Evolutionary conservation across 2,113 vertebrate species (phyloP).

Genomic region (Bufo gargarizans): DNA sequence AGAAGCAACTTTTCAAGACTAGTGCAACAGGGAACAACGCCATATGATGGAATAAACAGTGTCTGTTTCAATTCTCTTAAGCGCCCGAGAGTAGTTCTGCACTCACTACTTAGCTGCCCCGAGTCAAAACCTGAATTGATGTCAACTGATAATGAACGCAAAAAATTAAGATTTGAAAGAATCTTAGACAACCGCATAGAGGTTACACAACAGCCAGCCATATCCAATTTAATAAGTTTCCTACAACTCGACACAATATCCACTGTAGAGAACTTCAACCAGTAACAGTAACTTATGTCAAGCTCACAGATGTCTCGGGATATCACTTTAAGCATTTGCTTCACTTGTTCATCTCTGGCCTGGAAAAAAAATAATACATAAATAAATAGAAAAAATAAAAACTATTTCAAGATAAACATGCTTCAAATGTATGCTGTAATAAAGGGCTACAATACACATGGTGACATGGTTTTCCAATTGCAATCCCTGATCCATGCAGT

Average conservation of each 20-base stretch:
- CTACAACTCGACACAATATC: slow-evolving; percentile 84
- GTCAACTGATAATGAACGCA: slow-evolving; percentile 88
- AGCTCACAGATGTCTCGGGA: slow-evolving; percentile 84
- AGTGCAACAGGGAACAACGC: slow-evolving; percentile 91
- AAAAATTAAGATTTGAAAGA: slow-evolving; percentile 79
- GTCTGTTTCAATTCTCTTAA: slow-evolving; percentile 91
- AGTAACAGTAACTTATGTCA: slow-evolving; percentile 91
- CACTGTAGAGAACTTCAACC: slow-evolving; percentile 82
- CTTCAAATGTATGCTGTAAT: too few species aligned
- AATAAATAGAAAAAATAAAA: background rate
- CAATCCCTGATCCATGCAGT: too few species aligned
- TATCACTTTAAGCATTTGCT: slow-evolving; percentile 78
- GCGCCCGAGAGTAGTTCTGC: slow-evolving; percentile 84
- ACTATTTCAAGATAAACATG: too few species aligned
- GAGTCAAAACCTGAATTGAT: slow-evolving; percentile 85
- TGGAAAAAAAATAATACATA: slow-evolving; percentile 61
- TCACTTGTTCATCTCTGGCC: slow-evolving; percentile 83
- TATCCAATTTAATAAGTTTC: slow-evolving; percentile 84
- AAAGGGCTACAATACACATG: too few species aligned
- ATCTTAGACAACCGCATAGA: slow-evolving; percentile 87
- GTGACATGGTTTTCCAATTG: too few species aligned
- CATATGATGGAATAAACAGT: slow-evolving; percentile 87
- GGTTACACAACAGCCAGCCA: slow-evolving; percentile 88
- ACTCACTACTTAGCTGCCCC: slow-evolving; percentile 84
- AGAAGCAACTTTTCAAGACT: slow-evolving; percentile 89